phyloP scores from a whole-genome alignment of 2,888 invertebrate species.

The Sesia apiformis region DNA sequence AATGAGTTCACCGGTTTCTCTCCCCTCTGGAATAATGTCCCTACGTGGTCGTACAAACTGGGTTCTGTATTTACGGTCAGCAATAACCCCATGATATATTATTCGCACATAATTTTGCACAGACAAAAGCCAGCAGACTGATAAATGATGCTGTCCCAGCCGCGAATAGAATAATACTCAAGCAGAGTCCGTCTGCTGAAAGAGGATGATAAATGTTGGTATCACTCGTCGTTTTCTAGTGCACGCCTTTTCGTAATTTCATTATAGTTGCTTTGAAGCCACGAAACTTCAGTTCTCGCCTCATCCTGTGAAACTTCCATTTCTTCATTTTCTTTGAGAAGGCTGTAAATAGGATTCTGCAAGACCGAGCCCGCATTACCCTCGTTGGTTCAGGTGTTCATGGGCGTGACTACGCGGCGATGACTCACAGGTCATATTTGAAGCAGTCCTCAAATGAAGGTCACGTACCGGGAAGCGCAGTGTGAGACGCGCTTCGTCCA shows the following conservation, averaged over 20 bases:
- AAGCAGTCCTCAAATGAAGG: too few relatives aligned
- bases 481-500: too few relatives aligned
- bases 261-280: neutral
- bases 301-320: neutral
- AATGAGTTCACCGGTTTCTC: too few relatives aligned
- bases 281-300: neutral
- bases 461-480: too few relatives aligned
- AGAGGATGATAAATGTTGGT: neutral
- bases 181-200: neutral
- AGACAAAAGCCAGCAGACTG: neutral
- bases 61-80: neutral
- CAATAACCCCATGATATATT: neutral
- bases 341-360: neutral
- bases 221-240: neutral
- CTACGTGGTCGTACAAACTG: too few relatives aligned
- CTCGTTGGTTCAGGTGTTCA: too few relatives aligned
- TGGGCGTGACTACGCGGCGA: too few relatives aligned
- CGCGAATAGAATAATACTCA: neutral
- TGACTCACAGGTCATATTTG: too few relatives aligned
- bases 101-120: neutral
- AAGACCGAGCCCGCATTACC: neutral
- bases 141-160: neutral
- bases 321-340: neutral
- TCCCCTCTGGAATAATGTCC: too few relatives aligned
- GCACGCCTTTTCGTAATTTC: neutral